These are phyloP conservation scores for Indicator indicator DNA, from an alignment of 2,113 vertebrate species.

Conservation along the genomic window DNA sequence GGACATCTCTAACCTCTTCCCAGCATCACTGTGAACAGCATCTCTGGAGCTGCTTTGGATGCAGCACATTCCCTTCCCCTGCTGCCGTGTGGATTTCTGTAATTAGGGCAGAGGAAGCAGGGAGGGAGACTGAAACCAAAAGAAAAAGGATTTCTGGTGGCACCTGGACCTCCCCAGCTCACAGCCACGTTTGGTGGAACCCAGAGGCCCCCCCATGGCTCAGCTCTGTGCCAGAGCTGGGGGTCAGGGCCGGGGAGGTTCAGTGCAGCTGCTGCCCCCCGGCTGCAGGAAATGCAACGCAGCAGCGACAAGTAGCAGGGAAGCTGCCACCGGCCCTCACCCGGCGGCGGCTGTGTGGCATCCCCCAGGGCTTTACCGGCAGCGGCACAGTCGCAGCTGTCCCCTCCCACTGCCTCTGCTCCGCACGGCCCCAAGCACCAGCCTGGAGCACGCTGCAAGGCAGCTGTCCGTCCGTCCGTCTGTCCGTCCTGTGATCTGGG, in stretches of 20 bases:
- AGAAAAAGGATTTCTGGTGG: not conserved
- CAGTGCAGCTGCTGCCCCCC: not conserved
- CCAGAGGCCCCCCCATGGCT: not conserved
- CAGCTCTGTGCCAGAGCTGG: rapidly evolving
- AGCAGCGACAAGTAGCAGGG: rapidly evolving
- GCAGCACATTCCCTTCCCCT: not conserved
- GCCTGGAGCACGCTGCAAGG: rapidly evolving
- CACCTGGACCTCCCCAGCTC: rapidly evolving
- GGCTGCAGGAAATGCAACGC: not conserved
- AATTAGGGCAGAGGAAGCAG: not conserved
- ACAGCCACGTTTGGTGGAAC: not conserved
- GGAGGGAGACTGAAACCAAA: not conserved
- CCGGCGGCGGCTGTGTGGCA: not conserved
- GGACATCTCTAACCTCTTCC: not conserved
- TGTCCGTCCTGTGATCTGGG: rapidly evolving
- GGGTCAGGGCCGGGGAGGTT: not conserved
- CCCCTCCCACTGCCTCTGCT: not conserved
- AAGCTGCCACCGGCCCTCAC: not conserved
- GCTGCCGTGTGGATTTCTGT: too few relatives aligned
- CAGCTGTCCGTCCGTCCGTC: not conserved
- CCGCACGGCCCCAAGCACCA: rapidly evolving
- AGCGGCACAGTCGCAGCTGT: not conserved
- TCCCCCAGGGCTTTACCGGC: not conserved
- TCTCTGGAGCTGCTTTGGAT: not conserved
- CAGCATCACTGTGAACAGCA: not conserved